phyloP scores from a whole-genome alignment of 2,797 vertebrate species.

The Muraenolepis orangiensis region DNA sequence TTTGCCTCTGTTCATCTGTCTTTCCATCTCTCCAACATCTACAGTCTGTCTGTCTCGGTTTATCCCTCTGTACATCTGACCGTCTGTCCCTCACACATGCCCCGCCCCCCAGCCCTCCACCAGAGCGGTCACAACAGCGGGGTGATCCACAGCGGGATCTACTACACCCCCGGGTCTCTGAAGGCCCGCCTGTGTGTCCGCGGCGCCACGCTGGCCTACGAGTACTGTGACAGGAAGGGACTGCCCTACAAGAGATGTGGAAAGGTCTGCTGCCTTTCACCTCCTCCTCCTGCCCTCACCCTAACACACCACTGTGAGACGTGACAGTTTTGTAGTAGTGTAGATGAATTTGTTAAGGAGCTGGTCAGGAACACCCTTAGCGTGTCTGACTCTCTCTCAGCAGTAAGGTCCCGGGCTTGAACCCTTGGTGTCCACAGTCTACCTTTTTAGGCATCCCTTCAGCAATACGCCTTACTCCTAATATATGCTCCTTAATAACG shows the following conservation, averaged over 20 bases:
- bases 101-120: conserved; percentile 74
- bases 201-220: conserved; percentile 84
- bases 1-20: neutral
- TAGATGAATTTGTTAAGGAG: too few relatives aligned
- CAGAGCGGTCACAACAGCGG: conserved; percentile 97
- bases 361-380: too few relatives aligned
- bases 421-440: too few relatives aligned
- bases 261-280: conserved; percentile 86
- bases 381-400: too few relatives aligned
- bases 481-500: too few relatives aligned
- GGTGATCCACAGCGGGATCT: conserved; percentile 96
- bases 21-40: neutral
- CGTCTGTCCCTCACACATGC: neutral
- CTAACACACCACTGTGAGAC: too few relatives aligned
- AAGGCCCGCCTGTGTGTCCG: conserved; percentile 92
- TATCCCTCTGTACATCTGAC: neutral
- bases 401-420: too few relatives aligned
- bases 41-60: too few relatives aligned
- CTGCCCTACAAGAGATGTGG: conserved; percentile 90
- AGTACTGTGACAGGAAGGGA: conserved; percentile 89
- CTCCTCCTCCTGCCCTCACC: too few relatives aligned
- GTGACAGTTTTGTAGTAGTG: too few relatives aligned
- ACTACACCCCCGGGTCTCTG: conserved; percentile 93
- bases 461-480: too few relatives aligned
- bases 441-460: too few relatives aligned